These are phyloP conservation scores for Eulemur albifrons DNA, from an alignment of 2,797 vertebrate genomes.

Conservation along the genomic window DNA sequence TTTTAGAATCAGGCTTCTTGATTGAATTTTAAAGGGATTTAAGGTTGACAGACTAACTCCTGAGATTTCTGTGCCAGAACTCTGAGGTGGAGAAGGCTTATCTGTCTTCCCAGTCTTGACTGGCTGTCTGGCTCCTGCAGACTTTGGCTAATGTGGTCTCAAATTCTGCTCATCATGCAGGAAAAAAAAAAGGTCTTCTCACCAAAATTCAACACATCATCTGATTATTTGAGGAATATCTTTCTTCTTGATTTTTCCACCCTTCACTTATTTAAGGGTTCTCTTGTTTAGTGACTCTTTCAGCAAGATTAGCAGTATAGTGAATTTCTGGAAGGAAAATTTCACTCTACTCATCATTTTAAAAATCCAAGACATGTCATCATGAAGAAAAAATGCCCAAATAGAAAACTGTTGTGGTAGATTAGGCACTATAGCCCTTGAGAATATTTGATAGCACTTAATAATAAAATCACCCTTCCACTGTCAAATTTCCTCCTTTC, in stretches of 20 bases:
- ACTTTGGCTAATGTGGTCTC: background rate
- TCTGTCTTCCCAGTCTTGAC: background rate
- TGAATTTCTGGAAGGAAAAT: background rate
- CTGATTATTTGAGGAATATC: background rate
- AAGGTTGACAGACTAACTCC: background rate
- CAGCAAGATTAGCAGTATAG: background rate
- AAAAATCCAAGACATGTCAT: slow-evolving; percentile 14
- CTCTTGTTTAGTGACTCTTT: background rate
- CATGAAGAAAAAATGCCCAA: background rate
- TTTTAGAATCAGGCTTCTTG: slow-evolving; percentile 22
- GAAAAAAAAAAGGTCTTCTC: background rate
- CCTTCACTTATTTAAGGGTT: background rate
- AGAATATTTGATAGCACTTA: background rate
- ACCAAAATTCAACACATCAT: background rate
- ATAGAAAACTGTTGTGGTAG: background rate
- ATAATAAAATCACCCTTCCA: background rate
- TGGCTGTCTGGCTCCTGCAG: background rate
- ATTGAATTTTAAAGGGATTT: slow-evolving; percentile 29
- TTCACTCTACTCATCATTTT: background rate
- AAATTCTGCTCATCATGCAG: background rate
- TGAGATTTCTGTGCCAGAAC: background rate
- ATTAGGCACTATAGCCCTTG: background rate
- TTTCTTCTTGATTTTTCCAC: slow-evolving; percentile 16
- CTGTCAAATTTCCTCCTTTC: background rate
- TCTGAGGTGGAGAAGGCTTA: background rate